Evolutionary conservation across 1,140 invertebrate species (phyloP).

Genomic region (Andrena cerasifolii): DNA sequence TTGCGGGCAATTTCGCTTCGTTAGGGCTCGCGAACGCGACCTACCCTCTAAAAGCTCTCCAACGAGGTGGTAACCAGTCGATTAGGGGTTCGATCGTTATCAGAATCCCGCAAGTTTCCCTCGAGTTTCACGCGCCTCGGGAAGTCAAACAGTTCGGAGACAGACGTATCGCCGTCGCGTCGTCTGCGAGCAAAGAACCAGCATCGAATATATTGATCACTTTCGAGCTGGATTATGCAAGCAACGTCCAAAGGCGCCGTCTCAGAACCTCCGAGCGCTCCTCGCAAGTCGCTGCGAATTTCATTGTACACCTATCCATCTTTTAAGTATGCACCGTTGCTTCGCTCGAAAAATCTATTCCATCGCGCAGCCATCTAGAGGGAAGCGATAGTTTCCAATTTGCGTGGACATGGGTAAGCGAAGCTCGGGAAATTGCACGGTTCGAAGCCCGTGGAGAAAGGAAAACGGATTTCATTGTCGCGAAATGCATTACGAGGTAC

Average conservation of each 20-base stretch:
- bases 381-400: too few relatives aligned
- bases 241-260: slow-evolving; percentile 30
- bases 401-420: too few relatives aligned
- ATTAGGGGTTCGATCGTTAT: background rate
- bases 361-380: too few relatives aligned
- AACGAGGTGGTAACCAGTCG: too few relatives aligned
- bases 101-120: slow-evolving; percentile 5
- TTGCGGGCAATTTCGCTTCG: too few relatives aligned
- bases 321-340: too few relatives aligned
- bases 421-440: too few relatives aligned
- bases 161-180: background rate
- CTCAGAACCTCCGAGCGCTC: slow-evolving; percentile 4
- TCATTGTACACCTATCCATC: too few relatives aligned
- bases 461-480: background rate
- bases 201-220: slow-evolving; percentile 15
- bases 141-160: background rate
- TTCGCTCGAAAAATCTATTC: too few relatives aligned
- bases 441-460: too few relatives aligned
- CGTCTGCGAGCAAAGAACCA: background rate
- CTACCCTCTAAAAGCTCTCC: too few relatives aligned
- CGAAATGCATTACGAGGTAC: background rate
- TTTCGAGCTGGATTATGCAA: slow-evolving; percentile 21
- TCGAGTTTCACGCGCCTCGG: background rate
- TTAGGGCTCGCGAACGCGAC: too few relatives aligned
- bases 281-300: slow-evolving; percentile 5